phyloP scores from a whole-genome alignment of 2,888 invertebrate species.

The Microplitis deprimator region DNA sequence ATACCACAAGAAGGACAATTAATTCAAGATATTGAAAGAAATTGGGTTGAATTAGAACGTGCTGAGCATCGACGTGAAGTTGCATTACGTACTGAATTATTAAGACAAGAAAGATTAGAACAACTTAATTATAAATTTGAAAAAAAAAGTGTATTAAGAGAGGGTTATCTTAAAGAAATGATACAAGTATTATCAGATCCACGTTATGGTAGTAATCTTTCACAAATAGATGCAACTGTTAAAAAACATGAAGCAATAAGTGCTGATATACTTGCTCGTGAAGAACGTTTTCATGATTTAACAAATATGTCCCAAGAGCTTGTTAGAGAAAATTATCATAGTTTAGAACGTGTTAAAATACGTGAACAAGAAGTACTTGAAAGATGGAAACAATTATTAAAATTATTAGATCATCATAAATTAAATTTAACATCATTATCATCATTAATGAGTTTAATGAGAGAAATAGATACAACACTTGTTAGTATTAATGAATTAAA shows the following conservation, averaged over 20 bases:
- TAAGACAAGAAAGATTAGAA: conserved; percentile 93
- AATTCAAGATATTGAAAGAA: conserved; percentile 94
- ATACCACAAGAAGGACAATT: conserved; percentile 90
- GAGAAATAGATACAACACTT: conserved; percentile 92
- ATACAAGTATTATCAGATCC: conserved; percentile 94
- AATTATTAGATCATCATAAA: conserved; percentile 87
- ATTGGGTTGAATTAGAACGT: conserved; percentile 93
- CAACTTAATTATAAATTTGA: conserved; percentile 97
- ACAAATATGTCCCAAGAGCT: conserved; percentile 95
- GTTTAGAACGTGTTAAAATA: conserved; percentile 82
- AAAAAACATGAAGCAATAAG: conserved; percentile 99
- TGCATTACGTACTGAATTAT: conserved; percentile 89
- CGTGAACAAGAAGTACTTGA: conserved; percentile 85
- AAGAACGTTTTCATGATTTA: conserved; percentile 94
- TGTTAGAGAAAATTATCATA: conserved; percentile 92
- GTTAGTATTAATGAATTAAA: conserved; percentile 89
- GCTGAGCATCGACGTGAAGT: conserved; percentile 96
- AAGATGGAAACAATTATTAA: conserved; percentile 90
- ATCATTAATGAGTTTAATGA: conserved; percentile 87
- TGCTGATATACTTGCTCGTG: conserved; percentile 94
- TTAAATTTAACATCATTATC: conserved; percentile 84
- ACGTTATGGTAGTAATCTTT: conserved; percentile 89
- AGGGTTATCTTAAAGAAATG: conserved; percentile 98
- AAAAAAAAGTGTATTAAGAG: conserved; percentile 93
- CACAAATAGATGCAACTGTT: conserved; percentile 96